Evolutionary conservation across 2,113 vertebrate species (phyloP), one percentile per base, ranked within the genome.

Genomic region (Spermophilus dauricus): DNA sequence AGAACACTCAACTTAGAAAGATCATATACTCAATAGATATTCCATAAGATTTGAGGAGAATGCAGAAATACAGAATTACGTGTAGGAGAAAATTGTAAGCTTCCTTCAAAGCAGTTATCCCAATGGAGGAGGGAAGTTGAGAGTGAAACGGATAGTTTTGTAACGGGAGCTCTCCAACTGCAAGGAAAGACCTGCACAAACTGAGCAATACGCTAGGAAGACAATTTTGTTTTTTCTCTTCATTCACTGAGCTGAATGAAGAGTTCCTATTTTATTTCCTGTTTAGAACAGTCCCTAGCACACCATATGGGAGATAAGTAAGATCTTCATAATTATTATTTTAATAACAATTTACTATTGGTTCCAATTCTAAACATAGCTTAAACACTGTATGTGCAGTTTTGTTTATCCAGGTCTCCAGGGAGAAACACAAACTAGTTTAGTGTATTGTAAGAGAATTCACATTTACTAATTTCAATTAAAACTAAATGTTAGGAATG

Each of bases 381-480:
- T 96, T 72, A 84, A 93, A 73, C 4, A 85, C 5, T 24, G 51
- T 53, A 69, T 8, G 7, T 65, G 14, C 22, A 69, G 30, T 56
- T 95, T 69, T 89, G 69, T n/a, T 77, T 96, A 90, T 77, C 13
- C 22, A 73, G 53, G 51, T n/a, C 87, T 32, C 42, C 1, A 70
- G 75, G 17, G 30, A 7, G 78, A 89, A 81, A 84, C 30, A 37
- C 37, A 95, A 86, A n/a, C 17, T 11, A 91, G 89, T 73, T 77
- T 2, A 80, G 58, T 63, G 45, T 37, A 87, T 67, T 82, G 37
- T 86, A 51, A 93, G 94, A 91, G 51, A 89, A 83, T 92, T 92
- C 67, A 92, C 76, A 95, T 91, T 85, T 92, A 67, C 30, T 92
- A 95, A 94, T 81, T 94, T 94, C 94, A 92, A 93, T 94, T 63